Evolutionary conservation across 2,888 invertebrate genomes (phyloP), one percentile per base, ranked within the genome.

Genomic region (Cephus sareptanus): DNA sequence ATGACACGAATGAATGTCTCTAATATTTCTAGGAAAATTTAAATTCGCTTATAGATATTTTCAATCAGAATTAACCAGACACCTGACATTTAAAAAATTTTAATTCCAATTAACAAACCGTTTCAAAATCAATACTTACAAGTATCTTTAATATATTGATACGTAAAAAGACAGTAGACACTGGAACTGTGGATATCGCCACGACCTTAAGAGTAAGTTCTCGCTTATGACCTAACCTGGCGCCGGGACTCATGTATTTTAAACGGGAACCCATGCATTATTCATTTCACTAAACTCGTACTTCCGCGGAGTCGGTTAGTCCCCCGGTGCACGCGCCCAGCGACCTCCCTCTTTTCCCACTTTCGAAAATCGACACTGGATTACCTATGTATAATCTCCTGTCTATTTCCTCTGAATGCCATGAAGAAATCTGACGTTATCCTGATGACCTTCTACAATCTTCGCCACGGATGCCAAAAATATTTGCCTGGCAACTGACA

Each of bases 271-370:
- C 13, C 75, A 75, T 75, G 69, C 75, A 75, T 74, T 74, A 74
- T 74, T 74, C 74, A 74, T 74, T 40, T 40, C n/a, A n/a, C 74
- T 74, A 74, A 74, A 74, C 74, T 74, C 34, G 74, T 74, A 74
- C 35, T 34, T 33, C 74, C 69, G 68, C 69, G 13, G 31, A 75
- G 69, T 15, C 75, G 75, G 69, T 31, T 75, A 31, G 75, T 75
- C 76, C 76, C 37, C 34, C 75, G 35, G n/a, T 68, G 37, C 37
- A 73, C 31, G 76, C 40, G 68, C 76, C 9, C 15, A 56, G 23
- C 9, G 23, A 56, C 56, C 56, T 23, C 56, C 56, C 56, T 23
- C 56, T 56, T 56, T 56, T 56, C 4, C 56, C 23, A 56, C 56
- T 56, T 56, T 56, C 56, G 56, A 56, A 56, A 56, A 56, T 56